Conservation (phyloP, 1,140 invertebrate species). For the Plutomurus gul region DNA sequence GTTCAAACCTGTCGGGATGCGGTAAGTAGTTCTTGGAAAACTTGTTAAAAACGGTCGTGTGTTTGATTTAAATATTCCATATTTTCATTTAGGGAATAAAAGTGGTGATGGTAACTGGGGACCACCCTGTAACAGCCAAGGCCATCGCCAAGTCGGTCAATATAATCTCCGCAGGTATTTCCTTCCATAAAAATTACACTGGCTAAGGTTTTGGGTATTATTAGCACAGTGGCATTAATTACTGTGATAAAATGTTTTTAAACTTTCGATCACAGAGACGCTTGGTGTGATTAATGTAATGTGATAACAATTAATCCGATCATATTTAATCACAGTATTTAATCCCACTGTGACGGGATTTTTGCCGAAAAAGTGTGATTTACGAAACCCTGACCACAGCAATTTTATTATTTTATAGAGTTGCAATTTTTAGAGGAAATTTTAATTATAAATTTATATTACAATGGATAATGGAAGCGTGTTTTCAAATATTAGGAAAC, state of each 20-base stretch:
- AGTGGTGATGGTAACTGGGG: conserved; percentile 85
- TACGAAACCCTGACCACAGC: no score
- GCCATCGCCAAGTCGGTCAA: conserved; percentile 99
- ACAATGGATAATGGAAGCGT: conserved; percentile 10
- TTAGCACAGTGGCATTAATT: neutral
- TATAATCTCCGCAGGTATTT: conserved; percentile 87
- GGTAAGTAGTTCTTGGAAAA: neutral
- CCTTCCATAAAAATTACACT: conserved; percentile 57
- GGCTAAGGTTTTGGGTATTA: no score
- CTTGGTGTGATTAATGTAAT: no score
- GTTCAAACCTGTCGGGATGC: conserved; percentile 4
- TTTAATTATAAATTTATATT: neutral
- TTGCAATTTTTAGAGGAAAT: neutral
- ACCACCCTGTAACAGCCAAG: conserved; percentile 99
- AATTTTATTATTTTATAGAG: neutral
- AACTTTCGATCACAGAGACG: no score
- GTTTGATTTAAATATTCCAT: conserved; percentile 96
- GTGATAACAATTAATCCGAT: no score
- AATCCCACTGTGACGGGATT: no score
- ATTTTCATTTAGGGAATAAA: conserved; percentile 82
- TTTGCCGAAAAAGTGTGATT: no score
- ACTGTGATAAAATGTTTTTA: no score
- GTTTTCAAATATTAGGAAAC: conserved; percentile 65
- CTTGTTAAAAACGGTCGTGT: conserved; percentile 67
- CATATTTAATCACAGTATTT: no score